A percentile compares a stretch with the other conserved stretches of the same genome.
These are phyloP conservation scores for Stenolophus ochropezus DNA, from an alignment of 2,888 invertebrate species.

Conservation along the genomic window DNA sequence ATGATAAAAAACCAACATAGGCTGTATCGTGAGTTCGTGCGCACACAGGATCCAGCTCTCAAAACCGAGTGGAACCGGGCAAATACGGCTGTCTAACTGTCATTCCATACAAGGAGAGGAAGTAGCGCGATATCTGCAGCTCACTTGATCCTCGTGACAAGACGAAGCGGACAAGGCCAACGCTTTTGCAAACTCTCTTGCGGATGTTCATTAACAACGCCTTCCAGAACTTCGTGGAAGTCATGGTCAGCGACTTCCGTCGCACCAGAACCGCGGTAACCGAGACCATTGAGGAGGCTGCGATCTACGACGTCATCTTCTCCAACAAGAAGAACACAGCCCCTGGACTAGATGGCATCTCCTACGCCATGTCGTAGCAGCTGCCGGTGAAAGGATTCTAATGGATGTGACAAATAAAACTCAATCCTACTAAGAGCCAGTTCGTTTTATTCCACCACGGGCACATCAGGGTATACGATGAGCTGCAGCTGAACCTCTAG, in stretches of 20 bases:
- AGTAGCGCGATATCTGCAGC: neutral
- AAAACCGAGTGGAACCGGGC: slow-evolving; percentile 17
- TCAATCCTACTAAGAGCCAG: neutral
- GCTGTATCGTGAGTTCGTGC: neutral
- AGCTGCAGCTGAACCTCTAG: too few species aligned
- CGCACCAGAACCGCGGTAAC: too few species aligned
- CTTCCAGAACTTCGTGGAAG: neutral
- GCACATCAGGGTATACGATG: neutral
- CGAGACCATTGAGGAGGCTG: too few species aligned
- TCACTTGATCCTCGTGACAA: neutral
- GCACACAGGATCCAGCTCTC: neutral
- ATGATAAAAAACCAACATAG: slow-evolving; percentile 10
- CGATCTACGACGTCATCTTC: neutral
- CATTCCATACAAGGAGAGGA: neutral
- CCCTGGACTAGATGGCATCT: neutral
- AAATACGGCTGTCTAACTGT: neutral
- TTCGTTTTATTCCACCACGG: neutral
- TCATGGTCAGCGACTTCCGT: neutral
- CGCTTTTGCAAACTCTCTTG: neutral
- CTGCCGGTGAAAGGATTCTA: neutral
- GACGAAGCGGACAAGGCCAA: neutral
- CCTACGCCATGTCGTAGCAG: neutral
- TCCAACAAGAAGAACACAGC: neutral
- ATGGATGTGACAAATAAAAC: neutral
- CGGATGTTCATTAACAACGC: neutral